These are phyloP conservation scores for Cenopis cana DNA, from an alignment of 2,888 invertebrate genomes.

Conservation along the genomic window DNA sequence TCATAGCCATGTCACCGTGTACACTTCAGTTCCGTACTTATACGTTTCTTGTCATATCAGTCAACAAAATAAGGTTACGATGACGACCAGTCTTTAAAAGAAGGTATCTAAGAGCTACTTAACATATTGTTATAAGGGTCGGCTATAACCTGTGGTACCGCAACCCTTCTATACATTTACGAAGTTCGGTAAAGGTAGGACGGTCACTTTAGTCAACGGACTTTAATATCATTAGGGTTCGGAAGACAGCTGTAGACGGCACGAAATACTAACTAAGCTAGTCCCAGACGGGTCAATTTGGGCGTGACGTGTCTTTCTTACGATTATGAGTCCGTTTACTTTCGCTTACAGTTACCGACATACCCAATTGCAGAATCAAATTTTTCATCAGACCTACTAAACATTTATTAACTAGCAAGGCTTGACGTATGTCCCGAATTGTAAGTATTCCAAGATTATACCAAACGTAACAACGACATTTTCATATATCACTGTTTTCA, in stretches of 20 bases:
- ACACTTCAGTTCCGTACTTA: background rate
- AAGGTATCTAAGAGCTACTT: conserved; percentile 14
- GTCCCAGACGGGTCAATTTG: conserved; percentile 3
- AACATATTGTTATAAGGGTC: conserved; percentile 32
- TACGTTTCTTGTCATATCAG: conserved; percentile 9
- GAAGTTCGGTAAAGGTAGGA: conserved; percentile 4
- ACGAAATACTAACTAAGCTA: conserved; percentile 32
- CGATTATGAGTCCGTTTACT: conserved; percentile 21
- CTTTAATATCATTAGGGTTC: conserved; percentile 21
- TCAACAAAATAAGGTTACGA: conserved; percentile 31
- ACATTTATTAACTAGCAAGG: background rate
- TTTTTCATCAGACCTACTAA: background rate
- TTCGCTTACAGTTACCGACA: background rate
- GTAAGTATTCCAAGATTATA: background rate
- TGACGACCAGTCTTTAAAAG: conserved; percentile 3
- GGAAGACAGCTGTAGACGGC: conserved; percentile 6
- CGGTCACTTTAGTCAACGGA: conserved; percentile 8
- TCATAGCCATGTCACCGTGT: background rate
- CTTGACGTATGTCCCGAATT: background rate
- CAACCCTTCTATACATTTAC: conserved; percentile 29
- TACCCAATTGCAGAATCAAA: background rate
- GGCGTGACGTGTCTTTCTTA: conserved; percentile 13
- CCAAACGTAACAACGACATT: background rate
- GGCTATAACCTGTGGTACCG: conserved; percentile 27
- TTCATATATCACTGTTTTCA: background rate